These are phyloP conservation scores for Pycnonotus jocosus DNA, from an alignment of 2,113 vertebrate species.

Conservation along the genomic window DNA sequence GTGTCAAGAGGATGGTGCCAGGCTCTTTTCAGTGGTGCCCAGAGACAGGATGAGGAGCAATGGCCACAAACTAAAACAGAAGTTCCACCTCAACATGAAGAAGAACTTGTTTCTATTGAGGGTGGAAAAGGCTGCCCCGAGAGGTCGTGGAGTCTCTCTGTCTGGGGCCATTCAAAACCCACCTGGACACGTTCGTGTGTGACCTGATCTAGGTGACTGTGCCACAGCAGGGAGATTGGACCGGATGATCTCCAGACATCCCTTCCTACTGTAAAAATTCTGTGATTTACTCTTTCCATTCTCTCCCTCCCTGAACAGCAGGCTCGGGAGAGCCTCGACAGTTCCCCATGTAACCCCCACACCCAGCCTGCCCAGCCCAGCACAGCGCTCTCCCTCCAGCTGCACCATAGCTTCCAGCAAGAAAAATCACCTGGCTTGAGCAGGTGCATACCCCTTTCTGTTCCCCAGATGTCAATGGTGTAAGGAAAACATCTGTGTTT, in stretches of 20 bases:
- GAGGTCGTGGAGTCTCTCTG: background rate
- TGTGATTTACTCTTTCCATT: background rate
- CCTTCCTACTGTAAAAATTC: background rate
- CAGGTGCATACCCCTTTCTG: rapidly evolving
- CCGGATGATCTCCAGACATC: background rate
- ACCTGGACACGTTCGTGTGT: rapidly evolving
- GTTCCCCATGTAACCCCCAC: rapidly evolving
- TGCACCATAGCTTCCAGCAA: background rate
- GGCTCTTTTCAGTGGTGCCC: background rate
- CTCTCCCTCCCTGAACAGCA: too few relatives aligned
- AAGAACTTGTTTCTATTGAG: background rate
- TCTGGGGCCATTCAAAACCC: background rate
- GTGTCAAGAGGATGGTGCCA: background rate
- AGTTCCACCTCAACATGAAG: background rate
- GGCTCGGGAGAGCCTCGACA: rapidly evolving
- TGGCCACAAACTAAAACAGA: background rate
- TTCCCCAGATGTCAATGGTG: background rate
- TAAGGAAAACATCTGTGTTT: background rate
- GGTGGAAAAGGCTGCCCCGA: background rate
- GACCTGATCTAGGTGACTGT: background rate
- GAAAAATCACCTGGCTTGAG: background rate
- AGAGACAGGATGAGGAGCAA: background rate
- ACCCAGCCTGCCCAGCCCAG: background rate
- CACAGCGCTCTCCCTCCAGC: rapidly evolving
- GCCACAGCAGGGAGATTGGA: rapidly evolving